Base-by-base conservation (phyloP, 2,888 invertebrate genomes). In the Drosophila setosimentum region DNA sequence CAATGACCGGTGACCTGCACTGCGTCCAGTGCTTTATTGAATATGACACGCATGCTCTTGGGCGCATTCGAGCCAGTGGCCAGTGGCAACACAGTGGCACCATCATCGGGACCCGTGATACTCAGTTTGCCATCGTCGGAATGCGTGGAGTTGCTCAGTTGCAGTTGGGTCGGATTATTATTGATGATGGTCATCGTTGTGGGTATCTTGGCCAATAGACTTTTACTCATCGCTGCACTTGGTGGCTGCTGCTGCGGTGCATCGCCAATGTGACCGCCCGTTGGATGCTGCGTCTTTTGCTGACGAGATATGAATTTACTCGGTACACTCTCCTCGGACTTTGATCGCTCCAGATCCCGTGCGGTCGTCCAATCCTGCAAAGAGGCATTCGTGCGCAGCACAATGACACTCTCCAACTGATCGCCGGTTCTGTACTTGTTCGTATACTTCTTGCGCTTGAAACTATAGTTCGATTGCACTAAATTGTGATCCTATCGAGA, bases 121-220 rank as follows among this genome's bases (percentile, higher is more conserved):
- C 72, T 80, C 13, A 79, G 72, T 74, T 91, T 92, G 33, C 90
- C 91, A 73, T 93, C 93, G 49, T 92, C 92, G 6, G 92, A 91
- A 33, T 85, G 86, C 7, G 87, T 69, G 0, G 92, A 92, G 13
- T 77, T 79, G 59, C 77, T 91, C 92, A 93, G 63, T 67, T 91
- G 82, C 40, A 89, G 64, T 2, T 45, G 24, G 16, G 83, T 71
- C 54, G 82, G 78, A n/a, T 21, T 69, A 69, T 90, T 92, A 67
- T 91, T 92, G 68, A 93, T 92, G 78, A 93, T 93, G 89, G 92
- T 93, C 91, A 93, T 91, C 68, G 91, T 92, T 42, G 89, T 92
- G 45, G 93, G 90, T 69, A 92, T 89, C 78, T 93, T 93, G 51
- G 90, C 83, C 77, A 92, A 73, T 6, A 93, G 79, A 67, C 85